These are phyloP conservation scores for Halictus rubicundus DNA, from an alignment of 1,140 invertebrate species.

Conservation along the genomic window DNA sequence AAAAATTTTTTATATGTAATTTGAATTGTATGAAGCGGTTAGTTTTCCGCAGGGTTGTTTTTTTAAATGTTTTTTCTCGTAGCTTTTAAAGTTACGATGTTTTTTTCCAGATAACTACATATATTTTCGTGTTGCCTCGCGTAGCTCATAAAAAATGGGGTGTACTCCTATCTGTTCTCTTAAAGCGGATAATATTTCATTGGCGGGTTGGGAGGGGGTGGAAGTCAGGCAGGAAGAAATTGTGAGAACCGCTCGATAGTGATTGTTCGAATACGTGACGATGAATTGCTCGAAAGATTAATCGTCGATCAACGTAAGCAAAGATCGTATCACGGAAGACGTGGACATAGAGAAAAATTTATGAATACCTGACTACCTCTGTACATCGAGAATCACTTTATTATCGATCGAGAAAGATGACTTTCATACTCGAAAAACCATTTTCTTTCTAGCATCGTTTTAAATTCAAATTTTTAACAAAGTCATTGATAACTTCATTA, in stretches of 20 bases:
- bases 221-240: conserved; percentile 14
- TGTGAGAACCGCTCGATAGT: conserved; percentile 17
- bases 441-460: no score
- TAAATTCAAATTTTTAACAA: no score
- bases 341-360: not conserved
- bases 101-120: no score
- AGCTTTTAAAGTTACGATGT: no score
- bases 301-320: conserved; percentile 20
- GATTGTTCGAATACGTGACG: not conserved
- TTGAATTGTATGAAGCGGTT: no score
- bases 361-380: not conserved
- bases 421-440: no score
- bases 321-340: not conserved
- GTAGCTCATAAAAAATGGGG: no score
- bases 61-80: no score
- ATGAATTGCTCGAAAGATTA: conserved; percentile 24
- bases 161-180: conserved; percentile 3
- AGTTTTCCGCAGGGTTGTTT: no score
- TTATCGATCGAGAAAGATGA: not conserved
- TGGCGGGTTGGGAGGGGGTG: not conserved
- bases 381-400: not conserved
- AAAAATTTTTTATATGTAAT: no score
- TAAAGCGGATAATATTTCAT: conserved; percentile 46
- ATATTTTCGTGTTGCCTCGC: no score
- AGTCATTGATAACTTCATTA: no score